Base-by-base conservation (phyloP, 1,140 invertebrate genomes). In the Penaeus indicus region DNA sequence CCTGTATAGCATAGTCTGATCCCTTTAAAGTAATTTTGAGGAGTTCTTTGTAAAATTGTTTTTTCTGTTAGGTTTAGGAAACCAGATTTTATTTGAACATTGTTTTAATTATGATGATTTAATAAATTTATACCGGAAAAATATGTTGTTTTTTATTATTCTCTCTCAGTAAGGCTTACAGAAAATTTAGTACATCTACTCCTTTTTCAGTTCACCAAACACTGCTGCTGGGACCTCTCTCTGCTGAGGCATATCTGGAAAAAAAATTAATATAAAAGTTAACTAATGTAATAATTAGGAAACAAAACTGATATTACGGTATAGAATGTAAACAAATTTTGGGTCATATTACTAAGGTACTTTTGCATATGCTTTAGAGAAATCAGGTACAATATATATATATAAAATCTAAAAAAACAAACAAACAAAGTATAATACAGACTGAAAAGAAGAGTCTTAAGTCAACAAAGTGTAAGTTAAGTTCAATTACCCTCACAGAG, bases 181-280 rank as follows among this genome's bases (percentile, higher is more conserved):
- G 54, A 54, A 54, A 54, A 54, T 54, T 54, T 16, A 54, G 54
- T 11, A 54, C 5, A 54, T 60, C 75, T 84, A 89, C 18, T 84
- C 84, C 54, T 90, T 83, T 81, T 77, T 89, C n/a, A 90, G 72
- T 77, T 89, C 79, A 22, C 87, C 83, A 83, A 90, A 90, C 47
- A 90, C 88, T 80, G 84, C 80, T 62, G 79, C 83, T 38, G 90
- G 90, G 25, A 90, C 63, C 32, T 86, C 79, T 67, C 86, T 82
- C 42, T 83, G 77, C 61, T 89, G 87, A 38, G 90, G 90, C 32
- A 90, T 42, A 63, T 90, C 90, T 90, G 90, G 42, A 90, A 78
- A 75, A 32, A 21, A 67, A 61, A 69, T 63, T 10, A 79, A n/a
- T 21, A 47, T n/a, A 8, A 27, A 21, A 18, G 62, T n/a, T 42